These are phyloP conservation scores for Procavia capensis DNA, from an alignment of 2,113 vertebrate species.

Conservation along the genomic window DNA sequence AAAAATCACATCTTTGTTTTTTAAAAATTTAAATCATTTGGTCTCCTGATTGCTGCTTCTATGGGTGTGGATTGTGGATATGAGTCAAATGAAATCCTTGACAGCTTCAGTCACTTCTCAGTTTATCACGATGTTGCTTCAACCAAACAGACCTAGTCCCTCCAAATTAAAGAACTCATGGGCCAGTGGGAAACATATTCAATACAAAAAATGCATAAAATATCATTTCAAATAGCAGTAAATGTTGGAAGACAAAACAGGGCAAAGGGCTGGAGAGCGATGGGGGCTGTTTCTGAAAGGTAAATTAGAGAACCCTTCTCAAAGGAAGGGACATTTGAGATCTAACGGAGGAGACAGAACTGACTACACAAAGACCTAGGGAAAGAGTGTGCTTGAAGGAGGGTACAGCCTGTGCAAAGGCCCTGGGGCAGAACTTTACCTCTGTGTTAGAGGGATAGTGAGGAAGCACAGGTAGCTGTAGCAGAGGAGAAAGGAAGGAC, in stretches of 20 bases:
- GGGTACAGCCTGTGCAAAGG: conserved; percentile 3
- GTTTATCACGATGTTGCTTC: too few species aligned
- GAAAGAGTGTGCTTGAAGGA: background rate
- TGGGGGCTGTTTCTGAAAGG: background rate
- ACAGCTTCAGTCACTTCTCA: too few species aligned
- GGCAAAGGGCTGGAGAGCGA: background rate
- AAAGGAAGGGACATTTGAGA: background rate
- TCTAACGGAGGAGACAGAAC: background rate
- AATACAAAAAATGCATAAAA: background rate
- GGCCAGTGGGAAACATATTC: background rate
- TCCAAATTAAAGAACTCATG: background rate
- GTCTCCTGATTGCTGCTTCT: too few species aligned
- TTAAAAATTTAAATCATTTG: too few species aligned
- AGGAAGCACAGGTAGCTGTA: background rate
- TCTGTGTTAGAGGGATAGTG: background rate
- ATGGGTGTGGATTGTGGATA: too few species aligned
- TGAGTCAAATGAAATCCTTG: too few species aligned
- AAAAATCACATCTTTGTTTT: too few species aligned
- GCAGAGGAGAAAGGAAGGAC: background rate
- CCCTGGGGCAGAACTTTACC: background rate
- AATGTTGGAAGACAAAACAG: background rate
- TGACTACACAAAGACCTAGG: background rate
- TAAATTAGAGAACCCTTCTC: background rate
- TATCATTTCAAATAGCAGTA: background rate
- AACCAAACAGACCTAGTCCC: background rate